phyloP scores from a whole-genome alignment of 2,113 vertebrate species.

The Electrona antarctica region DNA sequence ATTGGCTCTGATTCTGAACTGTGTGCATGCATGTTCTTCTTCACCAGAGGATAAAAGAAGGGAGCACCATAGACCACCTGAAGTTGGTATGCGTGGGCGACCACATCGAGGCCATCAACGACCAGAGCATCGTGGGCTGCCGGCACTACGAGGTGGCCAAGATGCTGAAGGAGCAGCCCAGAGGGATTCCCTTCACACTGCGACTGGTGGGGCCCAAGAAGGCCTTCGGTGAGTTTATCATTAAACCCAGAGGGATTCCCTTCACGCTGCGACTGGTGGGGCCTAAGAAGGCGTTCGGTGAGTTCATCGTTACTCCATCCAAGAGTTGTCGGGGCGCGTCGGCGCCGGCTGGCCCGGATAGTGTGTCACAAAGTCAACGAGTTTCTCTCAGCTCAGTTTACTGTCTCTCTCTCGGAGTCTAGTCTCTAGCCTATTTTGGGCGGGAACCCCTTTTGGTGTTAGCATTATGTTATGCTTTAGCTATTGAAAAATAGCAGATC shows the following conservation, averaged over 20 bases:
- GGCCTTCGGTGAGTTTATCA: conserved; percentile 87
- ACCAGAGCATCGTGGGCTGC: conserved; percentile 96
- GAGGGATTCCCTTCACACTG: conserved; percentile 89
- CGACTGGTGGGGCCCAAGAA: conserved; percentile 93
- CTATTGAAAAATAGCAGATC: too few relatives aligned
- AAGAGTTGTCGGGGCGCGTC: neutral
- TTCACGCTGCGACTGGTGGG: conserved; percentile 94
- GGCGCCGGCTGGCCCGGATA: too few relatives aligned
- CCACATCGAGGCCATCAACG: conserved; percentile 97
- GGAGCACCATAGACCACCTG: conserved; percentile 90
- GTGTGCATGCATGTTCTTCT: neutral
- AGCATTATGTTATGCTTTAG: too few relatives aligned
- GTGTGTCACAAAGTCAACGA: too few relatives aligned
- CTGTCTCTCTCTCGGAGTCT: too few relatives aligned
- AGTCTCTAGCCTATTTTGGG: too few relatives aligned
- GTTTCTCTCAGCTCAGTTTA: too few relatives aligned
- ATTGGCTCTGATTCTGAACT: too few relatives aligned
- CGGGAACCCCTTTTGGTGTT: too few relatives aligned
- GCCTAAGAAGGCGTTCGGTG: conserved; percentile 94
- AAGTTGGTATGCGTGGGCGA: conserved; percentile 90
- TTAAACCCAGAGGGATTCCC: conserved; percentile 82
- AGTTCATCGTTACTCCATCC: conserved; percentile 53
- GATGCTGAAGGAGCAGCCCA: conserved; percentile 94
- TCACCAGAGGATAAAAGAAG: conserved; percentile 92
- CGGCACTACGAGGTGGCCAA: conserved; percentile 97